Evolutionary conservation across 1,140 invertebrate genomes (phyloP).

Genomic region (Magallana ariakensis): DNA sequence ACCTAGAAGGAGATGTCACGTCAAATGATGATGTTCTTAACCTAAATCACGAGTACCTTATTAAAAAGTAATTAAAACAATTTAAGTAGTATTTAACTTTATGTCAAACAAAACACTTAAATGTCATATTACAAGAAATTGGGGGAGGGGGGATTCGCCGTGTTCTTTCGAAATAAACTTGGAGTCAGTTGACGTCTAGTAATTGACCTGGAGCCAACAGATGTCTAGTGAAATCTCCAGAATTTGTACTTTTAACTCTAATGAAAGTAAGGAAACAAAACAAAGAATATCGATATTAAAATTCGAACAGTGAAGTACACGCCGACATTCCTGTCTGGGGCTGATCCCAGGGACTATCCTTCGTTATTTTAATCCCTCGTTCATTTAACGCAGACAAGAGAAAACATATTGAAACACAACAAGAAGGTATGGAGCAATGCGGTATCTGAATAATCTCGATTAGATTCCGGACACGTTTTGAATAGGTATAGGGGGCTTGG

Average conservation of each 20-base stretch:
- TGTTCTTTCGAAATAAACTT: background rate
- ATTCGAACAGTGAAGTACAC: background rate
- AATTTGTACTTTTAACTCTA: background rate
- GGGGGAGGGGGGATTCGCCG: background rate
- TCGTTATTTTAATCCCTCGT: background rate
- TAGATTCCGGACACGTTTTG: constrained; percentile 26
- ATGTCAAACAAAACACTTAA: background rate
- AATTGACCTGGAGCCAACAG: background rate
- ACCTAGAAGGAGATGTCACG: too few species aligned
- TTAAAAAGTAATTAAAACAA: too few species aligned
- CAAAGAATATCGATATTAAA: too few species aligned
- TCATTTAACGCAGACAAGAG: background rate
- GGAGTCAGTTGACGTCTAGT: background rate
- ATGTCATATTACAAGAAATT: background rate
- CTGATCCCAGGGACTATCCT: background rate
- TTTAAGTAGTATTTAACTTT: too few species aligned
- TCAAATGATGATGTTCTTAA: too few species aligned
- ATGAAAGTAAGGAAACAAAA: too few species aligned
- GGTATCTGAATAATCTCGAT: constrained; percentile 9
- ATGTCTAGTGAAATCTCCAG: background rate
- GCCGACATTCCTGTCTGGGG: background rate
- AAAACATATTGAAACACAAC: constrained; percentile 13
- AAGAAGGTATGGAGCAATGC: constrained; percentile 7
- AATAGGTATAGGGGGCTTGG: background rate
- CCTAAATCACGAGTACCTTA: too few species aligned